Evolutionary conservation across 2,113 vertebrate genomes (phyloP).

Genomic region (Odocoileus virginianus): DNA sequence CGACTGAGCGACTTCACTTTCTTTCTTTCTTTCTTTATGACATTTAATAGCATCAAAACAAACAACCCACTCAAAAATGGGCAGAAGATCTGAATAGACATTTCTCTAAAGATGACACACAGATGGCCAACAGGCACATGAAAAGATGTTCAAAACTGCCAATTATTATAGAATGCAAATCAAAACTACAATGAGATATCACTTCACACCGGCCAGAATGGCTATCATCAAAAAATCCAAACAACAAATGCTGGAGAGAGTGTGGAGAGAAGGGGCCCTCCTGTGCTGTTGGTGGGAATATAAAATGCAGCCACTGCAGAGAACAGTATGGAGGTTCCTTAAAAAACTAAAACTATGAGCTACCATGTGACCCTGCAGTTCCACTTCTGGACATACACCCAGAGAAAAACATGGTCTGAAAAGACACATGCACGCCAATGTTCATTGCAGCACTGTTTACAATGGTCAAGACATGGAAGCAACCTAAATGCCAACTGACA

Average conservation of each 20-base stretch:
- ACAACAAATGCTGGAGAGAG: not conserved
- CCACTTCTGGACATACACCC: not conserved
- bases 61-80: not conserved
- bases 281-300: not conserved
- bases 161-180: not conserved
- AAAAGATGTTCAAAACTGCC: not conserved
- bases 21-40: not conserved
- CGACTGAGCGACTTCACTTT: rapidly evolving
- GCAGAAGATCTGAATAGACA: not conserved
- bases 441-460: not conserved
- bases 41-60: not conserved
- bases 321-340: not conserved
- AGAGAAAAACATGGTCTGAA: not conserved
- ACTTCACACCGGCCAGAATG: not conserved
- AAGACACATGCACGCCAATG: not conserved
- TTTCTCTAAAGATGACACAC: not conserved
- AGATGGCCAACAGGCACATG: not conserved
- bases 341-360: not conserved
- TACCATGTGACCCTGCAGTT: not conserved
- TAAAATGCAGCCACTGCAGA: not conserved
- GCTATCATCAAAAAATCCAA: not conserved
- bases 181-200: not conserved
- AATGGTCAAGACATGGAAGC: not conserved
- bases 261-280: not conserved
- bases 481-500: not conserved